These are phyloP conservation scores for Nasonovia ribisnigri DNA, from an alignment of 2,888 invertebrate genomes.

Conservation along the genomic window DNA sequence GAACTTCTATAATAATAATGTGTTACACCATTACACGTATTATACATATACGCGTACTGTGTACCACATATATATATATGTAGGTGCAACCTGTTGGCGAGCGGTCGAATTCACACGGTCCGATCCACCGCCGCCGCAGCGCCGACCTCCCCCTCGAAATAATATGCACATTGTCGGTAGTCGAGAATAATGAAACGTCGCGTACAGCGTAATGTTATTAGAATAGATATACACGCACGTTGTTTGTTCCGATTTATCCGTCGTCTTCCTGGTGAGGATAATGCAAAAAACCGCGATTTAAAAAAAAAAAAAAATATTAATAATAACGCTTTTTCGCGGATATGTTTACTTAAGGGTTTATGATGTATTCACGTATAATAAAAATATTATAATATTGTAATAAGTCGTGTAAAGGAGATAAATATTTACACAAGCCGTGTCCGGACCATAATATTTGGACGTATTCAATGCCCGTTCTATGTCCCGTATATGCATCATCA, in stretches of 20 bases:
- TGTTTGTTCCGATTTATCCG: neutral
- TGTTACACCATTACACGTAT: neutral
- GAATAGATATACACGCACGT: neutral
- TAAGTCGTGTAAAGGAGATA: neutral
- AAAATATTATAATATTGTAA: neutral
- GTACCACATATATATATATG: neutral
- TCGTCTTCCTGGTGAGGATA: neutral
- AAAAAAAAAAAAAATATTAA: neutral
- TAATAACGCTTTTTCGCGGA: neutral
- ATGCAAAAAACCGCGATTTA: neutral
- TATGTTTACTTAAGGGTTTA: neutral
- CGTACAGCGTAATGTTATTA: neutral
- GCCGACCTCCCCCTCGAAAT: neutral
- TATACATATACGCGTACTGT: neutral
- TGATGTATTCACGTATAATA: neutral
- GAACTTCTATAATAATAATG: neutral
- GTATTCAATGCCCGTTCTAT: neutral
- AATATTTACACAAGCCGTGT: neutral
- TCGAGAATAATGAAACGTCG: neutral
- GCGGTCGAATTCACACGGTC: slow-evolving; percentile 59
- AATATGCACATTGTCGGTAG: neutral
- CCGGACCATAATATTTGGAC: neutral
- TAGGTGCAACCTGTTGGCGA: slow-evolving; percentile 55
- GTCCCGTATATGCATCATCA: neutral
- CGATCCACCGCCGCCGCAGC: neutral